Percentiles rank a stretch among this genome's conserved stretches.
These are phyloP conservation scores for Eleutherodactylus coqui DNA, from an alignment of 2,797 vertebrate genomes.

Conservation along the genomic window DNA sequence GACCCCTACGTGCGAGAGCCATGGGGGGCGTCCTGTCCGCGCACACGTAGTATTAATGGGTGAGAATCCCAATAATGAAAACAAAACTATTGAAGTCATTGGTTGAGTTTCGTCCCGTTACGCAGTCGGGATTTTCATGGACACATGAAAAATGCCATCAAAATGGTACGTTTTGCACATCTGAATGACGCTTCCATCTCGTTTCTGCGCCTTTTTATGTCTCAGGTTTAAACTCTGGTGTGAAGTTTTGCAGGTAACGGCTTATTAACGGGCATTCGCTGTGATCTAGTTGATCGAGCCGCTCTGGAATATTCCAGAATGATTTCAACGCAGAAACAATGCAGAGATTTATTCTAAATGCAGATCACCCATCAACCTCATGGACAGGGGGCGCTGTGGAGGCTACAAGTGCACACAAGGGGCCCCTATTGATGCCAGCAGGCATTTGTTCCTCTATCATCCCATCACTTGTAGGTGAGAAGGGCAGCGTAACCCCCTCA, in stretches of 20 bases:
- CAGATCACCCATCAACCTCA: background rate
- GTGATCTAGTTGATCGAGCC: slow-evolving; percentile 28
- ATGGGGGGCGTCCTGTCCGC: too few relatives aligned
- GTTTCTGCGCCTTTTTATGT: slow-evolving; percentile 5
- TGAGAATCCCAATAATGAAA: too few relatives aligned
- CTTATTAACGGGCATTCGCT: slow-evolving; percentile 39
- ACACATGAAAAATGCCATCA: slow-evolving; percentile 30
- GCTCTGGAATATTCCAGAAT: background rate
- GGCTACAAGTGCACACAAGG: background rate
- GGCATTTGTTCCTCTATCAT: background rate
- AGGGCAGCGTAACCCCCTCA: too few relatives aligned
- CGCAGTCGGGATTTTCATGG: too few relatives aligned
- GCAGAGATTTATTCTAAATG: background rate
- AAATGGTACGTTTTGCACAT: slow-evolving; percentile 12
- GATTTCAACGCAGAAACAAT: slow-evolving; percentile 8
- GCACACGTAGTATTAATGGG: too few relatives aligned
- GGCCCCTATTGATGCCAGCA: background rate
- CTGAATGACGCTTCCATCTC: slow-evolving; percentile 25
- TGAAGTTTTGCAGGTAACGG: slow-evolving; percentile 18
- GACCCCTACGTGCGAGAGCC: too few relatives aligned
- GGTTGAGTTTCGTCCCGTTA: too few relatives aligned
- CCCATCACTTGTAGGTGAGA: background rate
- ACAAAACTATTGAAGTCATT: too few relatives aligned
- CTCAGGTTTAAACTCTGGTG: slow-evolving; percentile 37
- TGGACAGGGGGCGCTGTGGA: background rate